These are phyloP conservation scores for Cerastis rubricosa DNA, from an alignment of 2,888 invertebrate species.

Conservation along the genomic window DNA sequence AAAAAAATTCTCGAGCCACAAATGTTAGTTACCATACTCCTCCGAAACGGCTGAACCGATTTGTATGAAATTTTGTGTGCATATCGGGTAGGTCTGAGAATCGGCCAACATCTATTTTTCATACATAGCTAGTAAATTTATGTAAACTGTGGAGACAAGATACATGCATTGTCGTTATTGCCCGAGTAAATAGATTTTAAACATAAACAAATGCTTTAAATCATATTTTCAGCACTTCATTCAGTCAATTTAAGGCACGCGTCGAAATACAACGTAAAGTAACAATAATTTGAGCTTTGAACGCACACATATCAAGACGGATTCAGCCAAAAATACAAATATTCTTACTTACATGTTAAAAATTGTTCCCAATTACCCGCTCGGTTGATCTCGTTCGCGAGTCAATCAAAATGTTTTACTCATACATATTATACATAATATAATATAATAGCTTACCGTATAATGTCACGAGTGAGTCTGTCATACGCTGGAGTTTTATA, in stretches of 20 bases:
- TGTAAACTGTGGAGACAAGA: too few relatives aligned
- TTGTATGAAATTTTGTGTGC: too few relatives aligned
- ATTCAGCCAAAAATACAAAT: not conserved
- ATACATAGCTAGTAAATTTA: too few relatives aligned
- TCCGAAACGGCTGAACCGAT: too few relatives aligned
- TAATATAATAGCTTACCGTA: constrained; percentile 4
- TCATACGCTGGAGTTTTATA: constrained; percentile 6
- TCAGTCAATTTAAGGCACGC: not conserved
- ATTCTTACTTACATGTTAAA: constrained; percentile 25
- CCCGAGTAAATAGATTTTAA: not conserved
- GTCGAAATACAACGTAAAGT: not conserved
- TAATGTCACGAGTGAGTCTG: constrained; percentile 11
- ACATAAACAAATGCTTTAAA: not conserved
- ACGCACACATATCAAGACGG: not conserved
- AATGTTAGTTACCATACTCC: too few relatives aligned
- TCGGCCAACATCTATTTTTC: too few relatives aligned
- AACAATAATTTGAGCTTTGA: not conserved
- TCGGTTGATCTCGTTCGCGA: constrained; percentile 27
- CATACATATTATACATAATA: not conserved
- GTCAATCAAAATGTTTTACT: constrained; percentile 38
- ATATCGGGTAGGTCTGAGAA: too few relatives aligned
- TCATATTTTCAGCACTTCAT: not conserved
- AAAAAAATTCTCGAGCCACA: too few relatives aligned
- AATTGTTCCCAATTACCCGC: constrained; percentile 37
- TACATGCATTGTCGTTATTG: not conserved